Evolutionary conservation across 2,888 invertebrate species (phyloP).

Genomic region (Cheilosia vulpina): DNA sequence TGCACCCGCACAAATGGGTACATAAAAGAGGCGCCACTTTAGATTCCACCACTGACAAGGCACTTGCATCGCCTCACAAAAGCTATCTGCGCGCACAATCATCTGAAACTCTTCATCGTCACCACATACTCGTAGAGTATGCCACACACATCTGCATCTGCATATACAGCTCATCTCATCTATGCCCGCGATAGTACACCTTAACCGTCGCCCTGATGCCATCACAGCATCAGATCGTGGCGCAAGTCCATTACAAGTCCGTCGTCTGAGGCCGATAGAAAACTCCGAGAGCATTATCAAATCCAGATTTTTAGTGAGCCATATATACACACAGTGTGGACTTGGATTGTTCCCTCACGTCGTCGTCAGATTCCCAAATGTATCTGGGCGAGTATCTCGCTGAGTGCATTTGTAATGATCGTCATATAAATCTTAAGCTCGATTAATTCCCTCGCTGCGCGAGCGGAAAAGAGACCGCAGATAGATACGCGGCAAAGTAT

Average conservation of each 20-base stretch:
- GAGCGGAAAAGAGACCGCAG: constrained; percentile 46
- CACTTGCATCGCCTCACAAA: constrained; percentile 23
- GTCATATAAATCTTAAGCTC: constrained; percentile 76
- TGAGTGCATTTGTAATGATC: constrained; percentile 76
- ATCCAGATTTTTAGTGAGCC: constrained; percentile 60
- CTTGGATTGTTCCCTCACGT: constrained; percentile 12
- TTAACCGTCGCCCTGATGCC: constrained; percentile 8
- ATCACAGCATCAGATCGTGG: constrained; percentile 36
- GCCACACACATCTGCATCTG: constrained; percentile 18
- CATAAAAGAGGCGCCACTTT: constrained; percentile 75
- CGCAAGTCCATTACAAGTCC: constrained; percentile 65
- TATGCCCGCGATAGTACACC: constrained; percentile 15
- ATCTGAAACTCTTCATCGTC: constrained; percentile 42
- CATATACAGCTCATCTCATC: constrained; percentile 28
- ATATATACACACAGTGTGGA: constrained; percentile 14
- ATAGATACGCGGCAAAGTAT: constrained; percentile 58
- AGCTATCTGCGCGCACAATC: constrained; percentile 37
- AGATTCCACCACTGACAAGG: constrained; percentile 73
- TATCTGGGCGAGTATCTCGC: constrained; percentile 67
- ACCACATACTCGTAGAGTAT: background rate
- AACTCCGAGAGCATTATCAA: constrained; percentile 61
- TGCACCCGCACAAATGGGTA: constrained; percentile 61
- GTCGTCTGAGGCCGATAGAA: constrained; percentile 43
- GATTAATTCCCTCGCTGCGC: constrained; percentile 61
- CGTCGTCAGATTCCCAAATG: constrained; percentile 61